Evolutionary conservation across 37 sponge, comb jelly and placozoan species (phyloP).

Genomic region (Cliona cf. orientalis): DNA sequence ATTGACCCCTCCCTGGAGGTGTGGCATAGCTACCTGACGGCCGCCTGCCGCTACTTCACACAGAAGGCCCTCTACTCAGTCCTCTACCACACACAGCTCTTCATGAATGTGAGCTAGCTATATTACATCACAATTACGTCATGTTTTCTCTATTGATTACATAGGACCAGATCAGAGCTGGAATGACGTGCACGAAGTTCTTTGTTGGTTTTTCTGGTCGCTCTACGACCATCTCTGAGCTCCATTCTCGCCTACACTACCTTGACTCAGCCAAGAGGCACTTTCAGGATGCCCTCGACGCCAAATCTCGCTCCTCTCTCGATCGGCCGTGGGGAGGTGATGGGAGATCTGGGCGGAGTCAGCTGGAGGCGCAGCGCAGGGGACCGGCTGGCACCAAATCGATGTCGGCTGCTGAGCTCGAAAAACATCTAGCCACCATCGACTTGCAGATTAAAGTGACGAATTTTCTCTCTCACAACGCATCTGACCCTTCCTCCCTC

Average conservation of each 20-base stretch:
- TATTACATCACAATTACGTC: neutral
- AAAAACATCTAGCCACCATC: slow-evolving; percentile 59
- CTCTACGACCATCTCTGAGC: slow-evolving; percentile 55
- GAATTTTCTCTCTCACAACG: neutral
- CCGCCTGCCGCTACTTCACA: slow-evolving; percentile 70
- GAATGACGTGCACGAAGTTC: slow-evolving; percentile 91
- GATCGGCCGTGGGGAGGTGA: slow-evolving; percentile 11
- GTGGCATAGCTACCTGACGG: slow-evolving; percentile 83
- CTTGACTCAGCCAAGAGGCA: slow-evolving; percentile 65
- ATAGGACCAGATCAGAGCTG: slow-evolving; percentile 85
- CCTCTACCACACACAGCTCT: slow-evolving; percentile 78
- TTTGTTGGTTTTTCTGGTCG: slow-evolving; percentile 76
- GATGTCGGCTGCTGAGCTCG: slow-evolving; percentile 37
- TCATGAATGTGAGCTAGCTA: slow-evolving; percentile 76
- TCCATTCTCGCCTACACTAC: slow-evolving; percentile 51
- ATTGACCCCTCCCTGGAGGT: slow-evolving; percentile 53
- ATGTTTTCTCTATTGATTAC: neutral
- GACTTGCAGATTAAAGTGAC: slow-evolving; percentile 58
- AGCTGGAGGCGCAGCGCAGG: neutral
- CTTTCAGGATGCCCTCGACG: slow-evolving; percentile 41
- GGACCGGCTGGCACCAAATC: slow-evolving; percentile 10
- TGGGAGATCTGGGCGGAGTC: neutral
- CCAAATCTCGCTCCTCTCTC: neutral
- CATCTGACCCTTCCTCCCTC: neutral
- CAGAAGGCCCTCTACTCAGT: slow-evolving; percentile 52